Evolutionary conservation across 2,888 invertebrate genomes (phyloP).

Genomic region (Caenorhabditis uteleia): DNA sequence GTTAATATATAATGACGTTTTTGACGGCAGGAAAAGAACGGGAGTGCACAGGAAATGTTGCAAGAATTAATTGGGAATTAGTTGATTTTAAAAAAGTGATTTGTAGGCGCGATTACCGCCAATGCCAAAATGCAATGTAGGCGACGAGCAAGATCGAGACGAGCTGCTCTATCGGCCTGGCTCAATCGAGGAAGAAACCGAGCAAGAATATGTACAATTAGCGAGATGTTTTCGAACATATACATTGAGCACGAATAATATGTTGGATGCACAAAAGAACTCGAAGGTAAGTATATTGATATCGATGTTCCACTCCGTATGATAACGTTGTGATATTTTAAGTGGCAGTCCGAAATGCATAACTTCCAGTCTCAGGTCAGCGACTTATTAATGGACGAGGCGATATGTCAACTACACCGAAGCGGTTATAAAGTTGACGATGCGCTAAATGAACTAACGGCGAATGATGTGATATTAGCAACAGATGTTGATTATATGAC

Average conservation of each 20-base stretch:
- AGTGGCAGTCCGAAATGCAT: constrained; percentile 1
- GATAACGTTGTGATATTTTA: constrained; percentile 1
- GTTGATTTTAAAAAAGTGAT: no score
- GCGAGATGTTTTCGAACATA: constrained; percentile 54
- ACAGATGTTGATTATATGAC: constrained; percentile 60
- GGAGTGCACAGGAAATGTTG: no score
- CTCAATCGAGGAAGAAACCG: constrained; percentile 50
- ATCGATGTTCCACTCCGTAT: neutral
- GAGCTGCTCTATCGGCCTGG: constrained; percentile 63
- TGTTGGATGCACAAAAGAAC: constrained; percentile 55
- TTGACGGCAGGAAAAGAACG: no score
- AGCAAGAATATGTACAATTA: constrained; percentile 53
- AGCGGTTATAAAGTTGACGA: constrained; percentile 94
- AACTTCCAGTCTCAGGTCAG: constrained; percentile 47
- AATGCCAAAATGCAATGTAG: constrained; percentile 43
- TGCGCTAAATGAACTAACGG: constrained; percentile 78
- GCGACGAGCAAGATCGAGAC: constrained; percentile 65
- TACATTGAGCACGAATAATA: constrained; percentile 47
- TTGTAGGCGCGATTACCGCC: constrained; percentile 57
- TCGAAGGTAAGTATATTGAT: constrained; percentile 39
- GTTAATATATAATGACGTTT: no score
- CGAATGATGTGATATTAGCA: constrained; percentile 54
- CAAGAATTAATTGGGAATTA: no score
- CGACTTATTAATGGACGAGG: constrained; percentile 62
- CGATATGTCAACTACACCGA: constrained; percentile 79